Percentiles rank a stretch among this genome's conserved stretches.
phyloP scores from a whole-genome alignment of 2,888 invertebrate species.

The Drosophila fungiperda region DNA sequence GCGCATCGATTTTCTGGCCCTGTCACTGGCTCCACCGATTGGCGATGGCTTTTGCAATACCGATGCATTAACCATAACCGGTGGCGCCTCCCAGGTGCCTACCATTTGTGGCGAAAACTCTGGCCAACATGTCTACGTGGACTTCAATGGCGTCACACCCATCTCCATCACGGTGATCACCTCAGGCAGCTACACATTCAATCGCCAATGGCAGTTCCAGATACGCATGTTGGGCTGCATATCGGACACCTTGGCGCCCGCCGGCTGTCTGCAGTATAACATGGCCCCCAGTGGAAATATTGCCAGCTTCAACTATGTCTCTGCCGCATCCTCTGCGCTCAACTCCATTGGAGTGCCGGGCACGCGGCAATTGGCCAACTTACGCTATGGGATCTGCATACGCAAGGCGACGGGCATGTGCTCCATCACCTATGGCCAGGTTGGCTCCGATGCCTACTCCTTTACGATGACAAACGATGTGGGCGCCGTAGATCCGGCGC shows the following conservation, averaged over 20 bases:
- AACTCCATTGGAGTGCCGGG: constrained; percentile 87
- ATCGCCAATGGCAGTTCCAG: constrained; percentile 91
- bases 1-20: constrained; percentile 91
- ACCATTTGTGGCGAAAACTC: constrained; percentile 92
- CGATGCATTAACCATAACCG: constrained; percentile 90
- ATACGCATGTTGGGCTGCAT: constrained; percentile 91
- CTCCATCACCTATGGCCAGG: constrained; percentile 89
- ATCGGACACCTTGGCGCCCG: constrained; percentile 90
- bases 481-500: constrained; percentile 87
- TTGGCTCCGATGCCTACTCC: constrained; percentile 86
- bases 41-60: constrained; percentile 89
- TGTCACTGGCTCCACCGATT: constrained; percentile 90
- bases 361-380: constrained; percentile 89
- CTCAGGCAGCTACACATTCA: constrained; percentile 87
- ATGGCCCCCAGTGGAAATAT: constrained; percentile 88
- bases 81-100: constrained; percentile 89
- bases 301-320: constrained; percentile 91
- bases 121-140: constrained; percentile 91
- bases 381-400: constrained; percentile 92
- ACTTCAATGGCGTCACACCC: constrained; percentile 89
- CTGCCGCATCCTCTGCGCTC: constrained; percentile 87
- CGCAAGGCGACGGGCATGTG: constrained; percentile 90
- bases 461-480: constrained; percentile 91
- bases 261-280: constrained; percentile 92
- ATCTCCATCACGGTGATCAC: constrained; percentile 90